A percentile compares a stretch with the other conserved stretches of the same genome.
These are phyloP conservation scores for Catajapyx aquilonaris DNA, from an alignment of 1,140 invertebrate genomes.

Conservation along the genomic window DNA sequence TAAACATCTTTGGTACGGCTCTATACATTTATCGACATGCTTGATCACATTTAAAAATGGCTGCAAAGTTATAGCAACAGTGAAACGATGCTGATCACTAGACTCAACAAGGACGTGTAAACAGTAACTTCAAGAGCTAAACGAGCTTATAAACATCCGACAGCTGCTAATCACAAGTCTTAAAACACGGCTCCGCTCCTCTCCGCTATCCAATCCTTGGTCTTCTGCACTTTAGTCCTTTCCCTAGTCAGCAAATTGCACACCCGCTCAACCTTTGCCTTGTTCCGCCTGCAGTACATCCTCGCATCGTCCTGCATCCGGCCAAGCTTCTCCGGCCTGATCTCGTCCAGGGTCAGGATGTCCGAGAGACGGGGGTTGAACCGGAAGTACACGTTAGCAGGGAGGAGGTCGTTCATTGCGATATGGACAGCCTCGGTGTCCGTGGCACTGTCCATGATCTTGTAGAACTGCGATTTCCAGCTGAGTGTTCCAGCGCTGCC, in stretches of 20 bases:
- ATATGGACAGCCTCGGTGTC: constrained; percentile 71
- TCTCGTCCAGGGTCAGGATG: constrained; percentile 64
- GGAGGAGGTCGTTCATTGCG: constrained; percentile 58
- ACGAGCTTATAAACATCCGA: too few species aligned
- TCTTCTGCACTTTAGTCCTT: constrained; percentile 21
- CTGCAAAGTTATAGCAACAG: too few species aligned
- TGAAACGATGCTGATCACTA: too few species aligned
- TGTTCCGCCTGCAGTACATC: constrained; percentile 56
- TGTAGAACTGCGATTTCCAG: constrained; percentile 61
- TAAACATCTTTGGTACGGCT: too few species aligned
- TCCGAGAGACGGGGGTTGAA: constrained; percentile 79
- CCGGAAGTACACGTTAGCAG: constrained; percentile 55
- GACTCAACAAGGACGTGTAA: too few species aligned
- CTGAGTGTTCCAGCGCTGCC: constrained; percentile 25
- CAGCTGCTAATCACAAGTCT: too few species aligned
- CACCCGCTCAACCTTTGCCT: constrained; percentile 41
- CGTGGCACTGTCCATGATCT: constrained; percentile 72
- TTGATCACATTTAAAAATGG: too few species aligned
- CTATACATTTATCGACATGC: too few species aligned
- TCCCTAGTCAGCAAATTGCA: constrained; percentile 25
- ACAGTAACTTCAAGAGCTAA: too few species aligned
- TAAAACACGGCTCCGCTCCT: too few species aligned
- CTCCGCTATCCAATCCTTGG: constrained; percentile 27
- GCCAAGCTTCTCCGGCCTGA: constrained; percentile 37
- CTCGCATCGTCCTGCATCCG: constrained; percentile 38